These are phyloP conservation scores for Tetragonula carbonaria DNA, from an alignment of 2,888 invertebrate species.

Conservation along the genomic window DNA sequence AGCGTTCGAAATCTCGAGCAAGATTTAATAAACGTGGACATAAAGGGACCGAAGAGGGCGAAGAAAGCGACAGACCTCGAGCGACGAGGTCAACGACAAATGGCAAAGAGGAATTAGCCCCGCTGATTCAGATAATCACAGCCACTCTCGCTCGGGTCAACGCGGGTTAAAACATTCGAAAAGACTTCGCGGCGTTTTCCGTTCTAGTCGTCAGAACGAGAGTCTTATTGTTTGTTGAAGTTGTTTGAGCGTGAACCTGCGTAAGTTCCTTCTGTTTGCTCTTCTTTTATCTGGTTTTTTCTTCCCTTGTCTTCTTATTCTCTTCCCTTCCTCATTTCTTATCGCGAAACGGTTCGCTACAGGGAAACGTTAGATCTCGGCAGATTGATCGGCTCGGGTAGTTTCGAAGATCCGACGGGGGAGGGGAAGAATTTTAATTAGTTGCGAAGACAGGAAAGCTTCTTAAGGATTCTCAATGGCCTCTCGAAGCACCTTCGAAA, in stretches of 20 bases:
- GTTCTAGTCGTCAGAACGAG: not conserved
- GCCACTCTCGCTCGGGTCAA: constrained; percentile 40
- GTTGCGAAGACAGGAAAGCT: constrained; percentile 45
- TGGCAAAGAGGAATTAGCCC: constrained; percentile 47
- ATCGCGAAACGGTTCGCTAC: not conserved
- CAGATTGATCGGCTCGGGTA: constrained; percentile 47
- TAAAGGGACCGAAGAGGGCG: constrained; percentile 1
- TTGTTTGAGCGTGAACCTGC: not conserved
- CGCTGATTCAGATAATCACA: constrained; percentile 51
- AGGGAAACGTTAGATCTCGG: not conserved
- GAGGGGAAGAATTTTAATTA: constrained; percentile 59
- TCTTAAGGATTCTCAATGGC: constrained; percentile 59
- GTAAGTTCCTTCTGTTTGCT: not conserved
- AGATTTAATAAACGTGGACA: constrained; percentile 24
- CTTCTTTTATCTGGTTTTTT: not conserved
- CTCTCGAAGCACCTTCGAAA: constrained; percentile 56
- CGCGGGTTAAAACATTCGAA: constrained; percentile 39
- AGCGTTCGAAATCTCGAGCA: not conserved
- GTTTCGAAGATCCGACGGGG: constrained; percentile 41
- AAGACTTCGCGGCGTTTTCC: not conserved
- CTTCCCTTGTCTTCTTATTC: too few relatives aligned
- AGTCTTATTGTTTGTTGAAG: too few relatives aligned
- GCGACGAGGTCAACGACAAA: constrained; percentile 48
- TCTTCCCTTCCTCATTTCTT: not conserved
- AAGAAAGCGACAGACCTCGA: constrained; percentile 13